Evolutionary conservation across 35 echinoderm and acorn worm species (phyloP), one percentile per base, ranked within the genome.

Genomic region (Apostichopus parvimensis): DNA sequence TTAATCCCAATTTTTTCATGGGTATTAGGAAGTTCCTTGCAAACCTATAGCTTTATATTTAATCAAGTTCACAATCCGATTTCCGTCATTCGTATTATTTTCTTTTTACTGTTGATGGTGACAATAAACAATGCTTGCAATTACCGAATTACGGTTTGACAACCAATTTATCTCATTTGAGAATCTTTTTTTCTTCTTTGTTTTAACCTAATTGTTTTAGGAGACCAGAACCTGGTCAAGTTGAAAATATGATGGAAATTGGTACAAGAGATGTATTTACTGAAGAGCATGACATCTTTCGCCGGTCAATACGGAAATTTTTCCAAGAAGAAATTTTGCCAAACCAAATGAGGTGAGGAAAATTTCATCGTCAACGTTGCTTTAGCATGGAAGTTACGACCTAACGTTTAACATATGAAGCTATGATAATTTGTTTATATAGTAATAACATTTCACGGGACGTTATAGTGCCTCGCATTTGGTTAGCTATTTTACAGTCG

Each of bases 221-320:
- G 65, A 79, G 94, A 80, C 94, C 87, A 14, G 78, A 89, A 52
- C 88, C 79, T 4, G 87, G 91, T 13, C 94, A 95, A 60, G 94
- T 79, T 6, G 85, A 78, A 8, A 83, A 76, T 53, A 56, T 95
- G 87, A 82, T 91, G 52, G 94, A 95, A 79, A 93, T 95, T 91
- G 94, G 94, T 17, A 90, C 77, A 9, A 93, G 91, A 60, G 57
- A 73, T 45, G 55, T 95, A 64, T 91, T 95, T 70, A 89, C 75
- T 18, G 94, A 95, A 84, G 92, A 95, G 55, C 91, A 93, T 84
- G 92, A 93, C 79, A 93, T 95, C 13, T 95, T 95, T 66, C 93
- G 94, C 53, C 52, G 57, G 28, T 92, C 61, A 65, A 87, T 77
- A 14, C 68, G 94, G 65, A 89, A 80, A 57, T 95, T 95, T 75